Conservation (phyloP, 1,140 invertebrate species). For the Whitmania pigra region DNA sequence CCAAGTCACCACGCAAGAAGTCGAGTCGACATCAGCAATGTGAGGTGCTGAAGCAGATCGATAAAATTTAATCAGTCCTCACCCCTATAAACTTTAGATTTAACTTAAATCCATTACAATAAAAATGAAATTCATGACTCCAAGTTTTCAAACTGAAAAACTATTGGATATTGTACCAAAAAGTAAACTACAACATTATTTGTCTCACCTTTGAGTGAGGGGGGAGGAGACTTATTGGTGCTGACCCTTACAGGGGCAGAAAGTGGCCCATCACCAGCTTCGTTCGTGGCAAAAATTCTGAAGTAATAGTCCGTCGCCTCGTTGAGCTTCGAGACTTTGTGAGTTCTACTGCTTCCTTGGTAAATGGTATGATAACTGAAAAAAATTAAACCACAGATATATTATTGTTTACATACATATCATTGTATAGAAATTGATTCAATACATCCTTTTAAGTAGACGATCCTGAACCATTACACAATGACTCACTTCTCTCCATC, state of each 20-base stretch:
- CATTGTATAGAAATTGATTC: too few relatives aligned
- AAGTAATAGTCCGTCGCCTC: constrained; percentile 66
- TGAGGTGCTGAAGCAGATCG: not conserved
- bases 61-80: not conserved
- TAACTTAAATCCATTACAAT: constrained; percentile 10
- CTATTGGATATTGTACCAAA: too few relatives aligned
- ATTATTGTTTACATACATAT: too few relatives aligned
- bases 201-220: constrained; percentile 53
- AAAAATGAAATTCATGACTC: not conserved
- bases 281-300: constrained; percentile 66
- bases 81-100: not conserved
- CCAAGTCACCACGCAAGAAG: not conserved
- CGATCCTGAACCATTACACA: too few relatives aligned
- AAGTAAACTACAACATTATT: too few relatives aligned
- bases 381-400: not conserved
- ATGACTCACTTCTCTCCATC: constrained; percentile 35
- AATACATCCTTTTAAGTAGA: too few relatives aligned
- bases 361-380: constrained; percentile 59
- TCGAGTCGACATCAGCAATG: not conserved
- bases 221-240: constrained; percentile 62
- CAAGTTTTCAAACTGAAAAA: too few relatives aligned
- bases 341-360: constrained; percentile 58
- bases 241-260: constrained; percentile 54
- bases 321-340: constrained; percentile 64
- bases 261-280: constrained; percentile 65